Percentiles rank a stretch among this genome's conserved stretches.
Conservation (phyloP, 2,888 invertebrate genomes). For the Lithophane socia region DNA sequence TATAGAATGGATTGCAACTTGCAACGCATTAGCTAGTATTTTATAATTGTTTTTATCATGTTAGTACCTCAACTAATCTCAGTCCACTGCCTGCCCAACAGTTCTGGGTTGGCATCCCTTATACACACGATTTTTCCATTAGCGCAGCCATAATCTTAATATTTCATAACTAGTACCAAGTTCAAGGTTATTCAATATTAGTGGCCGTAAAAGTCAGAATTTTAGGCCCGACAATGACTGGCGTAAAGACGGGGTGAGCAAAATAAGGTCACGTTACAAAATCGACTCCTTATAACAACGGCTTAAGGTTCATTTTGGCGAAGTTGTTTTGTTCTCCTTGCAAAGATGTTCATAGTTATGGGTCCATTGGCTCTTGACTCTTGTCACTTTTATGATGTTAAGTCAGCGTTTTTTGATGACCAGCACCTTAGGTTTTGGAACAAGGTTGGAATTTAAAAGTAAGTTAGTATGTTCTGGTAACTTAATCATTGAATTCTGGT, state of each 20-base stretch:
- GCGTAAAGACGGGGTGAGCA: slow-evolving; percentile 40
- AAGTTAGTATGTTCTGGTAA: not conserved
- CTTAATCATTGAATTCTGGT: not conserved
- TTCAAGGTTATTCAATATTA: slow-evolving; percentile 64
- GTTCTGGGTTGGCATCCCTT: not conserved
- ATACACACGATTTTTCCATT: not conserved
- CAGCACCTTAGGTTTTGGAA: slow-evolving; percentile 14
- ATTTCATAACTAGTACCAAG: slow-evolving; percentile 45
- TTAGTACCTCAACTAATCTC: not conserved
- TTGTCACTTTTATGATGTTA: slow-evolving; percentile 54
- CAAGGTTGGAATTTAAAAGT: slow-evolving; percentile 6
- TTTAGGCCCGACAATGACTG: slow-evolving; percentile 49
- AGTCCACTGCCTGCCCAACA: too few species aligned
- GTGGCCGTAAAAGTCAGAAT: slow-evolving; percentile 51
- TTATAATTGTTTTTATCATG: not conserved
- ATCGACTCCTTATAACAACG: slow-evolving; percentile 15
- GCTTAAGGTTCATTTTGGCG: slow-evolving; percentile 42
- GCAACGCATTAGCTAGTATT: not conserved
- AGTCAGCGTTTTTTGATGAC: slow-evolving; percentile 53
- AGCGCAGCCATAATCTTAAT: not conserved
- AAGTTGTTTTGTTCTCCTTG: slow-evolving; percentile 36
- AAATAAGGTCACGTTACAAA: slow-evolving; percentile 50
- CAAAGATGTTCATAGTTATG: slow-evolving; percentile 48
- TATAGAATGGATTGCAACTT: too few species aligned
- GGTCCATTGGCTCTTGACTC: slow-evolving; percentile 64